Evolutionary conservation across 2,888 invertebrate genomes (phyloP), one percentile per base, ranked within the genome.

Genomic region (Elysia crispata): DNA sequence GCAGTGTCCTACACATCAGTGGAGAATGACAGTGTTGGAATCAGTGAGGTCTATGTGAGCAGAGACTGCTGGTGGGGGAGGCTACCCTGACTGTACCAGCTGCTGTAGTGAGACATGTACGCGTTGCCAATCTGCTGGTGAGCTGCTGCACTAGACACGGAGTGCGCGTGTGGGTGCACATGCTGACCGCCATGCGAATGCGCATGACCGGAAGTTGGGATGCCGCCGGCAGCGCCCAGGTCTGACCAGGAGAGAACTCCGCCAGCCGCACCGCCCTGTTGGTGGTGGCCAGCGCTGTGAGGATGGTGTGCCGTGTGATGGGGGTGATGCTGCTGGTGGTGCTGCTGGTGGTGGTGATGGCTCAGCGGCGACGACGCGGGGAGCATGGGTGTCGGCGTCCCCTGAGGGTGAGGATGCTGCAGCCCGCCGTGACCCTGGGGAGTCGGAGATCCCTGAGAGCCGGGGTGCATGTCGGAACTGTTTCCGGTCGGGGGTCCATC

Each of bases 31-130:
- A 41, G 41, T 41, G 41, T 41, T 3, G 41, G 11, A 41, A 25
- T 23, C 25, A 18, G 11, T 20, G 1, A 15, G 5, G 64, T 25
- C 41, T 80, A 79, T 72, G 82, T 82, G 28, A 82, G 81, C 73
- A 82, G n/a, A 11, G 81, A 76, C 69, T 82, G 82, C 72, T 82
- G 81, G 73, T 82, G 81, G 15, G 80, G 76, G 30, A 81, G 28
- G 15, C 60, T 62, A 50, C 73, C 77, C 28, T 82, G 82, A 20
- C 79, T 72, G 70, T 82, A 82, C 82, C 82, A 82, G 18, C 81
- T 81, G 8, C 57, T 41, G 77, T 82, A 82, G 49, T 81, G 82
- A 1, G 79, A 73, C 82, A 82, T 82, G 70, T 82, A 82, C 30
- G 82, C 72, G 75, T 77, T 80, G 82, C 66, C 76, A 5, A 76